Evolutionary conservation across 2,113 vertebrate species (phyloP).

Genomic region (Lophotis ruficrista): DNA sequence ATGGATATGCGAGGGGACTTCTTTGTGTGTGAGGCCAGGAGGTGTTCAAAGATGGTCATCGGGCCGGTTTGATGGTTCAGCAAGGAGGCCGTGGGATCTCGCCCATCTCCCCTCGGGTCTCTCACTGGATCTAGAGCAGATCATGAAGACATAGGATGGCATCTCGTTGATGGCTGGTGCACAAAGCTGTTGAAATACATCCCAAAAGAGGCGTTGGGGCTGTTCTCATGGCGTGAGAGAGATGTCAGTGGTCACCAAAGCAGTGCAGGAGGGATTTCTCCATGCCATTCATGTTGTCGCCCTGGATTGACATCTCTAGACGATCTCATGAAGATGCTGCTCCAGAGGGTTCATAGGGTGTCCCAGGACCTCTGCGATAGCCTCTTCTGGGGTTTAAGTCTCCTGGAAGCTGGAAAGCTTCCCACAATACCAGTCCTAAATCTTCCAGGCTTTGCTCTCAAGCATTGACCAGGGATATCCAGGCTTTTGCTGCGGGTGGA

Average conservation of each 20-base stretch:
- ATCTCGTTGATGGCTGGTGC: background rate
- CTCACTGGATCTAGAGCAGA: background rate
- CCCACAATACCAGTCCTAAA: background rate
- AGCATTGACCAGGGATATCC: background rate
- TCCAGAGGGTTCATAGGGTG: background rate
- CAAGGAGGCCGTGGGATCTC: background rate
- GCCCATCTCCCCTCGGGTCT: background rate
- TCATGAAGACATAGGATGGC: background rate
- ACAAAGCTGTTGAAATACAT: background rate
- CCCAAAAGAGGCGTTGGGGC: background rate
- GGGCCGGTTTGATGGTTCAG: background rate
- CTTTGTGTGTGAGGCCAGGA: rapidly evolving
- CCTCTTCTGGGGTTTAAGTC: background rate
- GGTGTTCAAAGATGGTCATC: background rate
- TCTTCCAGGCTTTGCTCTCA: background rate
- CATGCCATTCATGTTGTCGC: background rate
- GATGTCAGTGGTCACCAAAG: background rate
- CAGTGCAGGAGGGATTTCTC: background rate
- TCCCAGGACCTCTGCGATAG: rapidly evolving
- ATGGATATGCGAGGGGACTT: background rate
- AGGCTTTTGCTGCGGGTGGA: background rate
- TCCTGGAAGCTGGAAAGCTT: background rate
- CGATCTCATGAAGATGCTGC: background rate
- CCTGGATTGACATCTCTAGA: background rate
- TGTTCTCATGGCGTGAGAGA: background rate